These are phyloP conservation scores for Gymnoscopelus microlampas DNA, from an alignment of 2,797 vertebrate species.

Conservation along the genomic window DNA sequence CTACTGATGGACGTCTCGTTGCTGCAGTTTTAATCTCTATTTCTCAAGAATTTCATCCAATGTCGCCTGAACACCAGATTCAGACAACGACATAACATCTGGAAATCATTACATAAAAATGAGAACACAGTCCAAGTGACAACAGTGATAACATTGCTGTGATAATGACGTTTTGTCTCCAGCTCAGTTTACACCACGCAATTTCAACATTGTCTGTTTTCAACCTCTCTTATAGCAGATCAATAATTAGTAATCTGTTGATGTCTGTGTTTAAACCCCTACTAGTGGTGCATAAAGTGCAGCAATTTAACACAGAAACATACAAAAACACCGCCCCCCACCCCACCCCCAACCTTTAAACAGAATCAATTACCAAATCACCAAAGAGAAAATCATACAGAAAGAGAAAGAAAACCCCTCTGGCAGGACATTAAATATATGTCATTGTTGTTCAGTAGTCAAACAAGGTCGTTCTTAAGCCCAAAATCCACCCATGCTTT, in stretches of 20 bases:
- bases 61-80: slow-evolving; percentile 12
- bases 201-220: slow-evolving; percentile 37
- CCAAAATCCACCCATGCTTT: slow-evolving; percentile 9
- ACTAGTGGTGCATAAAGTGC: slow-evolving; percentile 75
- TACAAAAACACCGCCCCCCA: slow-evolving; percentile 34
- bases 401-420: slow-evolving; percentile 40
- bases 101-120: slow-evolving; percentile 29
- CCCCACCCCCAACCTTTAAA: slow-evolving; percentile 18
- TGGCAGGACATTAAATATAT: slow-evolving; percentile 50
- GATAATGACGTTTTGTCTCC: slow-evolving; percentile 8
- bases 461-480: slow-evolving; percentile 46
- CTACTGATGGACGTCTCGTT: slow-evolving; percentile 62
- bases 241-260: background rate
- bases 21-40: slow-evolving; percentile 35
- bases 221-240: slow-evolving; percentile 30
- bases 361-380: slow-evolving; percentile 50
- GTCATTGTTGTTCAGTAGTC: slow-evolving; percentile 50
- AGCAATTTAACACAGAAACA: slow-evolving; percentile 63
- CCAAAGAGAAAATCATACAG: slow-evolving; percentile 56
- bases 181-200: slow-evolving; percentile 63
- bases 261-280: slow-evolving; percentile 43
- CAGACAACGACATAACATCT: slow-evolving; percentile 37
- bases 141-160: background rate
- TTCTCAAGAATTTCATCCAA: slow-evolving; percentile 46
- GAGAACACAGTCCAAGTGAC: slow-evolving; percentile 40